phyloP scores from a whole-genome alignment of 92 coral and sea anemone genomes.

The Ricordea florida region DNA sequence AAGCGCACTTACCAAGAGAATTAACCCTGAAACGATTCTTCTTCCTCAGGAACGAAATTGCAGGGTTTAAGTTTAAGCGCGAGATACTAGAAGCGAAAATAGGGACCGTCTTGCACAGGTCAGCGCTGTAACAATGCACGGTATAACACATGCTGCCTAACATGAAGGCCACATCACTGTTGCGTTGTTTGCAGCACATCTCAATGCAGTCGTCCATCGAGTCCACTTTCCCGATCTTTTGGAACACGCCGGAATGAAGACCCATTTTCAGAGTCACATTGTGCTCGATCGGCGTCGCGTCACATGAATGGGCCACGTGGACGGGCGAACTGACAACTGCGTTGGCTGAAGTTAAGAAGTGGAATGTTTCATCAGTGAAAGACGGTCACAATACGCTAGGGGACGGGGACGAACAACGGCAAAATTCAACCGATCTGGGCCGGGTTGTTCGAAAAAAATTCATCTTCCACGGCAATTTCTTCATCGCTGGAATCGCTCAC shows the following conservation, averaged over 20 bases:
- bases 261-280: slow-evolving; percentile 97
- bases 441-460: too few relatives aligned
- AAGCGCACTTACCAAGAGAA: slow-evolving; percentile 71
- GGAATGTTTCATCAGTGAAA: too few relatives aligned
- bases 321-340: slow-evolving; percentile 23
- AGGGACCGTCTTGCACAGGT: slow-evolving; percentile 90
- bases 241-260: slow-evolving; percentile 91
- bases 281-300: slow-evolving; percentile 85
- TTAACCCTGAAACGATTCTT: slow-evolving; percentile 41
- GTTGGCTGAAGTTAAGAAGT: slow-evolving; percentile 26
- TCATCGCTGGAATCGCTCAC: too few relatives aligned
- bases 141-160: slow-evolving; percentile 92
- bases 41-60: slow-evolving; percentile 80
- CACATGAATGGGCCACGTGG: slow-evolving; percentile 82
- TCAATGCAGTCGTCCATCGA: slow-evolving; percentile 98
- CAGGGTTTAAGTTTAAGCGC: slow-evolving; percentile 80
- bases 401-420: too few relatives aligned
- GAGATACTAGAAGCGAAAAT: slow-evolving; percentile 77
- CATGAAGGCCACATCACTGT: slow-evolving; percentile 97
- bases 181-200: slow-evolving; percentile 79
- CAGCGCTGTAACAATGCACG: slow-evolving; percentile 92
- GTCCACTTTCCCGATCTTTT: slow-evolving; percentile 85
- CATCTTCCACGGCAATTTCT: too few relatives aligned
- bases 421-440: too few relatives aligned
- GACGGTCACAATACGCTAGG: too few relatives aligned